Percentiles rank a stretch among this genome's conserved stretches.
Conservation (phyloP, 92 coral and sea anemone genomes). For the Isaurus tuberculatus region DNA sequence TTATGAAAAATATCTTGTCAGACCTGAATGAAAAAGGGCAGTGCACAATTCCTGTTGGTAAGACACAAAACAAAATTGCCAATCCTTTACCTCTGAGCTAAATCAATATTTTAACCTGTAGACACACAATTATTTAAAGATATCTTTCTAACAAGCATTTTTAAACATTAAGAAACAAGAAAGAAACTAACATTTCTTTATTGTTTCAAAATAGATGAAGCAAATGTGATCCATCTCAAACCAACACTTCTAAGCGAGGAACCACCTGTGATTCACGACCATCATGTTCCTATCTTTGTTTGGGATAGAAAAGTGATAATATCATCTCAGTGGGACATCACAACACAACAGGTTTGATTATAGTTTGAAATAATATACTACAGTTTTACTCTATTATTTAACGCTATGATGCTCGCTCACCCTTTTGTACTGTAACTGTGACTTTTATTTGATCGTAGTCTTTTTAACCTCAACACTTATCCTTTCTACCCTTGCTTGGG, state of each 20-base stretch:
- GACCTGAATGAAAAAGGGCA: conserved; percentile 77
- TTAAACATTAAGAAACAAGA: no score
- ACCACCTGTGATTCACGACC: conserved; percentile 77
- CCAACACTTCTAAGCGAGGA: conserved; percentile 69
- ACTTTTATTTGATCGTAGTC: no score
- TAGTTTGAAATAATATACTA: background rate
- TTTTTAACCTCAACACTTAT: no score
- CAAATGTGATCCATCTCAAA: conserved; percentile 90
- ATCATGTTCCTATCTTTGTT: conserved; percentile 95
- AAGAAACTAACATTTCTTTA: no score
- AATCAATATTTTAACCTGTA: no score
- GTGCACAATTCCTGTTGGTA: conserved; percentile 91
- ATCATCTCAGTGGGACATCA: conserved; percentile 89
- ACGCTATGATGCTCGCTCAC: no score
- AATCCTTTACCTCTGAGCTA: no score
- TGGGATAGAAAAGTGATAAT: conserved; percentile 83
- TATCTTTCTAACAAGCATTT: no score
- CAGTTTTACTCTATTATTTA: no score
- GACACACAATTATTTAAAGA: no score
- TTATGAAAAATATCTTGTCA: conserved; percentile 68
- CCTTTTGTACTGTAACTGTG: no score
- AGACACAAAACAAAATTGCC: background rate
- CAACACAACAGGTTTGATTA: conserved; percentile 61
- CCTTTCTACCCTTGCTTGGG: no score
- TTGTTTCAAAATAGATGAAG: conserved; percentile 72